Evolutionary conservation across 2,888 invertebrate genomes (phyloP), one percentile per base, ranked within the genome.

Genomic region (Aspidapion aeneum): DNA sequence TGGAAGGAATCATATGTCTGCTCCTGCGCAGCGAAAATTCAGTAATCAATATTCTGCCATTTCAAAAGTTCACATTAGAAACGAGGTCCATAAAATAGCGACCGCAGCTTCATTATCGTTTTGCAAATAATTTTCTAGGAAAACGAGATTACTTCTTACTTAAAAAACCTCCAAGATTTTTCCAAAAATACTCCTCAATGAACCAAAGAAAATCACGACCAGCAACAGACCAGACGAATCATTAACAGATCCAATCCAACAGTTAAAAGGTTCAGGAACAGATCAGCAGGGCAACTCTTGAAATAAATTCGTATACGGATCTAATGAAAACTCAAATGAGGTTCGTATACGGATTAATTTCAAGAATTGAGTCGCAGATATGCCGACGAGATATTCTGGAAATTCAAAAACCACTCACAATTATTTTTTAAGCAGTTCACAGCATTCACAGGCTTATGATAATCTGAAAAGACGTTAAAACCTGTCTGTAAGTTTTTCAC

Each of bases 41-140:
- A n/a, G n/a, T n/a, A n/a, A n/a, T n/a, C n/a, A n/a, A n/a, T n/a
- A n/a, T n/a, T n/a, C n/a, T n/a, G n/a, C n/a, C n/a, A n/a, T n/a
- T n/a, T n/a, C n/a, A n/a, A n/a, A n/a, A 7, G 59, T 60, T 2
- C 19, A 55, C 22, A 21, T 62, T 9, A 60, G 62, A 50, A 21
- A 62, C 16, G 63, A 69, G 48, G 68, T 70, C 2, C 73, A 70
- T 63, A 69, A 70, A 12, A 70, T 73, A 1, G 74, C 74, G 0
- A 70, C 69, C 20, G 72, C 73, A 0, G 75, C 75, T 5, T 63
- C 74, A 73, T 49, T 75, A 73, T 57, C 74, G 75, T 1, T 72
- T 63, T 59, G 72, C 71, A 1, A 74, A 74, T 54, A 66, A 72
- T 55, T 65, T 75, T 16, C 62, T 74, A 12, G 72, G 72, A 65